Evolutionary conservation across 2,888 invertebrate genomes (phyloP).

Genomic region (Candidula unifasciata): DNA sequence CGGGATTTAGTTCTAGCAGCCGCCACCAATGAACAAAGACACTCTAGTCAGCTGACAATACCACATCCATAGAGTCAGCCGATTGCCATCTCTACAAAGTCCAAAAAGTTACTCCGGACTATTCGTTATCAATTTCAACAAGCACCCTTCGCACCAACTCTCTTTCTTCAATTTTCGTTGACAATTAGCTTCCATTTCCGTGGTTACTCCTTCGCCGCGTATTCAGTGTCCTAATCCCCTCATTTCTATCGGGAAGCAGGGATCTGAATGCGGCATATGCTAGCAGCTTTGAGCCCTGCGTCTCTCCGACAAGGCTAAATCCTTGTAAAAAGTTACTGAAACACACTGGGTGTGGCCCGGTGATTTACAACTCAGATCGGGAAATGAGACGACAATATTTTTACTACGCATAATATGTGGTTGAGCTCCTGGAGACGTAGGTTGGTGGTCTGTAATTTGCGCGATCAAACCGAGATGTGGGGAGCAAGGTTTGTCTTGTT

Average conservation of each 20-base stretch:
- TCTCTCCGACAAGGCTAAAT: constrained; percentile 6
- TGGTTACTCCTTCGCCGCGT: background rate
- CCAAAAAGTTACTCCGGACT: constrained; percentile 13
- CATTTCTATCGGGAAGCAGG: background rate
- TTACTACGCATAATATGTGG: constrained; percentile 23
- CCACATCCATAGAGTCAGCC: background rate
- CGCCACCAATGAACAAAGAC: background rate
- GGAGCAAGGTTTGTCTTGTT: too few species aligned
- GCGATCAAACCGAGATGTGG: too few species aligned
- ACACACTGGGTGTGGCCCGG: constrained; percentile 17
- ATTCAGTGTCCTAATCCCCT: constrained; percentile 28
- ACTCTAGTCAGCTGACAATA: constrained; percentile 17
- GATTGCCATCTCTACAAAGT: background rate
- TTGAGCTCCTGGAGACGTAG: background rate
- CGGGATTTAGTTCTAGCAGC: background rate
- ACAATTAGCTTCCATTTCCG: background rate
- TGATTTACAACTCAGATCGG: constrained; percentile 24
- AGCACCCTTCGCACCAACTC: background rate
- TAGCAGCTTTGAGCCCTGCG: background rate
- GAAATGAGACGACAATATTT: background rate
- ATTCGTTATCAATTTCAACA: constrained; percentile 2
- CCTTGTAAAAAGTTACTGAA: constrained; percentile 32
- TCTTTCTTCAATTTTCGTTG: background rate
- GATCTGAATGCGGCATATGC: constrained; percentile 29
- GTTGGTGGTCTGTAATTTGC: constrained; percentile 28